Evolutionary conservation across 2,888 invertebrate species (phyloP).

Genomic region (Meteorus colon): DNA sequence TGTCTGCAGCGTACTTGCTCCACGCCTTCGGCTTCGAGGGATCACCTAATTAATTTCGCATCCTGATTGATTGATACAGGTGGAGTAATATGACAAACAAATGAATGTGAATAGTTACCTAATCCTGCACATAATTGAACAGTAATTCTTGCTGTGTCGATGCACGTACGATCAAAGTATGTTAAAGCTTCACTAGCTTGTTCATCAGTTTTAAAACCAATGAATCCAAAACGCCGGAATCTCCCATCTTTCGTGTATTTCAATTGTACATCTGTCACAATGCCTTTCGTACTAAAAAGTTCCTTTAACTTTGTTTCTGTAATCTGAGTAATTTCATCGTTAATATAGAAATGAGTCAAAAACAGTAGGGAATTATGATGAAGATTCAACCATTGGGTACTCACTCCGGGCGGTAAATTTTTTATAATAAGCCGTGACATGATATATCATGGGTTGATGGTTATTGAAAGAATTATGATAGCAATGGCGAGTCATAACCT

Average conservation of each 20-base stretch:
- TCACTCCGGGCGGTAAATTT: conserved; percentile 90
- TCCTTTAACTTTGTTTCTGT: conserved; percentile 84
- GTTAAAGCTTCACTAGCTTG: conserved; percentile 86
- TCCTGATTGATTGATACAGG: conserved; percentile 46
- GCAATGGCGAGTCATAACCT: background rate
- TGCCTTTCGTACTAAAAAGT: conserved; percentile 86
- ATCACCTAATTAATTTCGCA: conserved; percentile 72
- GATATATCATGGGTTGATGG: background rate
- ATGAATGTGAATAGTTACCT: conserved; percentile 72
- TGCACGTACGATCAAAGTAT: conserved; percentile 88
- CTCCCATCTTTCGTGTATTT: conserved; percentile 94
- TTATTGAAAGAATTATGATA: background rate
- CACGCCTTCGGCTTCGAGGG: conserved; percentile 89
- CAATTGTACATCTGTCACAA: conserved; percentile 93
- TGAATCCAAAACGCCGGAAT: conserved; percentile 94
- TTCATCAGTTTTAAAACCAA: conserved; percentile 89
- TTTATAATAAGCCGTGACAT: conserved; percentile 94
- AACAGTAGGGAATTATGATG: background rate
- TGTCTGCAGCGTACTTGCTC: conserved; percentile 93
- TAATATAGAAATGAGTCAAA: conserved; percentile 11
- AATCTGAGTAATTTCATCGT: conserved; percentile 76
- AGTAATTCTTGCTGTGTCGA: conserved; percentile 87
- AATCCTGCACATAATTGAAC: conserved; percentile 84
- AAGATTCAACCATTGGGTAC: conserved; percentile 58
- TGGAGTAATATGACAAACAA: background rate